phyloP scores from a whole-genome alignment of 2,888 invertebrate species.

The Ganaspis brasiliensis region DNA sequence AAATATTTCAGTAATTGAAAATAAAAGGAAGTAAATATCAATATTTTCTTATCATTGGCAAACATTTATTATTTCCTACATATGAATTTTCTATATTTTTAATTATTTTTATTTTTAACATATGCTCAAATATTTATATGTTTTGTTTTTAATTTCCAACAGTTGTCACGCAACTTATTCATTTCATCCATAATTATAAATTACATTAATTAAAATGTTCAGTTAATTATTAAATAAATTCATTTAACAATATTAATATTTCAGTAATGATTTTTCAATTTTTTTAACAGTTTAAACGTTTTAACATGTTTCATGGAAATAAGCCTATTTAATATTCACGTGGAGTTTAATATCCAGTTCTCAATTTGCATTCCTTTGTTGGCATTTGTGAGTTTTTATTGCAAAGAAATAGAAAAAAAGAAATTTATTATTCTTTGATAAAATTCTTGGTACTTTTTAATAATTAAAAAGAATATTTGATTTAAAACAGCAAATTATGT shows the following conservation, averaged over 20 bases:
- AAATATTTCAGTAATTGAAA: no score
- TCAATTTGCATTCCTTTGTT: conserved; percentile 11
- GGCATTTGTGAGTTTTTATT: background rate
- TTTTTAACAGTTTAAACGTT: background rate
- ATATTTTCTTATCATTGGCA: no score
- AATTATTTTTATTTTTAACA: no score
- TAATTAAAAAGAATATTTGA: conserved; percentile 1
- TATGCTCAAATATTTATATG: no score
- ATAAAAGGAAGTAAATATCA: no score
- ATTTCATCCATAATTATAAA: no score
- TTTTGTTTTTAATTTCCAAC: no score
- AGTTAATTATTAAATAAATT: background rate
- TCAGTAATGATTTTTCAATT: background rate
- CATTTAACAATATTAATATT: background rate
- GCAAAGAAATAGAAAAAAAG: background rate
- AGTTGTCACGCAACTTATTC: no score
- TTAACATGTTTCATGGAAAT: conserved; percentile 13
- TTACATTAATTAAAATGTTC: no score
- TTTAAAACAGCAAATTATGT: conserved; percentile 18
- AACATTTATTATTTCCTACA: conserved; percentile 1
- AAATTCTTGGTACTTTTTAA: background rate
- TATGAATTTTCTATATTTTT: no score
- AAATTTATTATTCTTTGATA: background rate
- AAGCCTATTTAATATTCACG: conserved; percentile 4
- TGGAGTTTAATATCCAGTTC: conserved; percentile 12